Evolutionary conservation across 2,113 vertebrate species (phyloP).

Genomic region (Chelonoidis abingdonii): DNA sequence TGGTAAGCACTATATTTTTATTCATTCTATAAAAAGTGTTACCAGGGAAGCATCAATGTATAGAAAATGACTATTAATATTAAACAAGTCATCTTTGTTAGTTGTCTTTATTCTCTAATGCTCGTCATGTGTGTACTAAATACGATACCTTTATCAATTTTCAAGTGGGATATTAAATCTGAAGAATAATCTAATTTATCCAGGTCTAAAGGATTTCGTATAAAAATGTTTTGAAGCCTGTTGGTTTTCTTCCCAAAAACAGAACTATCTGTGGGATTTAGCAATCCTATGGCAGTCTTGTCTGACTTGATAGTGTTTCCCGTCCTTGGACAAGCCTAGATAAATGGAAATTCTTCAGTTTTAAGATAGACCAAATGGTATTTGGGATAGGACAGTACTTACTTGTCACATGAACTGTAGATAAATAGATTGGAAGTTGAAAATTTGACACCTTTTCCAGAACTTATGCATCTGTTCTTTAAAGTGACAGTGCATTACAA

Average conservation of each 20-base stretch:
- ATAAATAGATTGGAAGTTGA: background rate
- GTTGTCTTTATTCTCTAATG: background rate
- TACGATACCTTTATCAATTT: background rate
- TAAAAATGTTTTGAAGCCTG: conserved; percentile 30
- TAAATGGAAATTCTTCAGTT: conserved; percentile 35
- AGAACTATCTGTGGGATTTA: conserved; percentile 58
- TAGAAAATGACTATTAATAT: fast-evolving
- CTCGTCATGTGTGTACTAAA: background rate
- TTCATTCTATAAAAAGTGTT: background rate
- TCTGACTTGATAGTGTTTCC: conserved; percentile 24
- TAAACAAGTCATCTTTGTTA: background rate
- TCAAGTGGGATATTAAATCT: background rate
- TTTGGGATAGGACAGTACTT: background rate
- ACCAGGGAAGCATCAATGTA: background rate
- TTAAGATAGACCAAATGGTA: background rate
- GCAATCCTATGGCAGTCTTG: background rate
- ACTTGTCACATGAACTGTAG: background rate
- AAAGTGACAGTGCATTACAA: background rate
- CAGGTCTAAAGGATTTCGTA: background rate
- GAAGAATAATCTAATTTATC: background rate
- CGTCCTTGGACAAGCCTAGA: background rate
- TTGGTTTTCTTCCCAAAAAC: conserved; percentile 59
- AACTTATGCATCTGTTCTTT: background rate
- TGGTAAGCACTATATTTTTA: background rate
- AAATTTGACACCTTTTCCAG: background rate